A percentile compares a stretch with the other conserved stretches of the same genome.
phyloP scores from a whole-genome alignment of 2,888 invertebrate genomes.

The Frankliniella intonsa region DNA sequence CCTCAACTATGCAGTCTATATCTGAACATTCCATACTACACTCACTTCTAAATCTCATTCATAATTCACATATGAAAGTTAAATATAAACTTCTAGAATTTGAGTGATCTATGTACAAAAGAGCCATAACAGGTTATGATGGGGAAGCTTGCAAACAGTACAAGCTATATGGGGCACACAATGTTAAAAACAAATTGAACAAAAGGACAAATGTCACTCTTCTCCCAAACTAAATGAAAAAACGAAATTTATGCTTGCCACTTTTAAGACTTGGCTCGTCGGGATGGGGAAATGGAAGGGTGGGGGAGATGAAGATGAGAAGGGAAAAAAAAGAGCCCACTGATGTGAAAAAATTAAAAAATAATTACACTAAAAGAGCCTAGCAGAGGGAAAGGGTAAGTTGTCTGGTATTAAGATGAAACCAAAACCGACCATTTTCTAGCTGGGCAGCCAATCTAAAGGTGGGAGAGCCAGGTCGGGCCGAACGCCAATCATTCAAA shows the following conservation, averaged over 20 bases:
- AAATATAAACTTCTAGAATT: neutral
- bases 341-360: neutral
- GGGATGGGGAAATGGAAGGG: neutral
- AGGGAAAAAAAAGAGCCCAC: too few species aligned
- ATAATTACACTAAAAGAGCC: neutral
- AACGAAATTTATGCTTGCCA: too few species aligned
- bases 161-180: too few species aligned
- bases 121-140: too few species aligned
- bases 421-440: conserved; percentile 14
- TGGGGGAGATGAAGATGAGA: neutral
- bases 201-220: too few species aligned
- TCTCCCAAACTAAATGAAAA: too few species aligned
- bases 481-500: too few species aligned
- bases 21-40: neutral
- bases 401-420: neutral
- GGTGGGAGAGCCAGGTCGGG: neutral
- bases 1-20: neutral
- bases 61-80: neutral
- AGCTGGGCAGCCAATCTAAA: neutral
- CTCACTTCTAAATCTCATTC: neutral
- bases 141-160: too few species aligned
- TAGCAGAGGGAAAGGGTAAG: neutral
- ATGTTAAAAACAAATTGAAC: too few species aligned
- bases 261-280: too few species aligned
- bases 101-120: too few species aligned